Conservation (phyloP, 1,140 invertebrate species). For the Hyles vespertilio region DNA sequence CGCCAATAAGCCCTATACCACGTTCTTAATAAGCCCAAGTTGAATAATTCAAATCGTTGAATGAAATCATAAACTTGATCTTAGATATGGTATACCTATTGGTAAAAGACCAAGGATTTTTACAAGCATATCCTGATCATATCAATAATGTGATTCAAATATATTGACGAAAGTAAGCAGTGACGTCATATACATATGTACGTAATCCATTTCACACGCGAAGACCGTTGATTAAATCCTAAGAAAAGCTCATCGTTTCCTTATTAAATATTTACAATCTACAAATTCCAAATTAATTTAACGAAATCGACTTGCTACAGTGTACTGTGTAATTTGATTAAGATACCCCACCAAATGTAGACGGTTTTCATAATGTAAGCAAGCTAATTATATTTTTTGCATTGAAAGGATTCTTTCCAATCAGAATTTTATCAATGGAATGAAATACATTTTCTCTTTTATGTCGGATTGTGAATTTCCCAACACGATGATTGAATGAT, state of each 20-base stretch:
- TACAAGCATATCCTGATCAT: background rate
- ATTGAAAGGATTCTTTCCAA: no score
- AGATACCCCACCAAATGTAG: no score
- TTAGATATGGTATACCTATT: background rate
- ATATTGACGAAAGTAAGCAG: background rate
- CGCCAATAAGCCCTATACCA: no score
- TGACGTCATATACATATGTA: conserved; percentile 6
- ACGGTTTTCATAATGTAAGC: no score
- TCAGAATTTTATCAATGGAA: no score
- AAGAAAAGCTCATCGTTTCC: conserved; percentile 20
- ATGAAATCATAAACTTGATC: background rate
- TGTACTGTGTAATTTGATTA: background rate
- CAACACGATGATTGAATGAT: no score
- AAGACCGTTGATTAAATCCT: conserved; percentile 32
- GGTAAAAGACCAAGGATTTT: background rate
- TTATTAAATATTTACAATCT: conserved; percentile 39
- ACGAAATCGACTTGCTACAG: conserved; percentile 13
- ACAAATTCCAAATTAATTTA: conserved; percentile 31
- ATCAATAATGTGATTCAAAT: background rate
- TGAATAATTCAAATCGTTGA: background rate
- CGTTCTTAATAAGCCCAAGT: background rate
- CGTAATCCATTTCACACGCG: conserved; percentile 27
- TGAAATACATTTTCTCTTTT: no score
- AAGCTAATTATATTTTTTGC: no score
- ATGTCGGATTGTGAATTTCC: no score